These are phyloP conservation scores for Zoanthus gigantus DNA, from an alignment of 92 coral and sea anemone species.

Conservation along the genomic window DNA sequence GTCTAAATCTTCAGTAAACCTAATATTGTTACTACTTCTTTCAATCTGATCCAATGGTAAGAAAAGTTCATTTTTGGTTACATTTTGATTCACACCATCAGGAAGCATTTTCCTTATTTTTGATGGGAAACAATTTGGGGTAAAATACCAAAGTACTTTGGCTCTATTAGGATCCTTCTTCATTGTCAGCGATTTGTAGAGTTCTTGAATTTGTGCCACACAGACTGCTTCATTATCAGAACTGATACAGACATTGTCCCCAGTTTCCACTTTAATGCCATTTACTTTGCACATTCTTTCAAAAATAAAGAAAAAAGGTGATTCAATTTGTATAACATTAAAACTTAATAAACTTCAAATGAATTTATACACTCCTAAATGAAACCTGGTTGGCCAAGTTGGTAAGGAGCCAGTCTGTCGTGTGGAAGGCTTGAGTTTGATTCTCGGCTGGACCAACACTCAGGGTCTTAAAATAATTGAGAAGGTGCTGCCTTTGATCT, in stretches of 20 bases:
- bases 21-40: slow-evolving; percentile 22
- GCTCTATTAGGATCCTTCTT: slow-evolving; percentile 77
- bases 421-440: no score
- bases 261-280: slow-evolving; percentile 36
- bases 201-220: slow-evolving; percentile 69
- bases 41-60: slow-evolving; percentile 61
- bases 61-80: slow-evolving; percentile 68
- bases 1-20: slow-evolving; percentile 67
- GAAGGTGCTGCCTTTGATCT: no score
- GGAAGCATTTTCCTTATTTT: slow-evolving; percentile 24
- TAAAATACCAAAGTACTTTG: slow-evolving; percentile 77
- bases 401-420: no score
- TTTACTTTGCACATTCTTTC: slow-evolving; percentile 68
- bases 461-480: no score
- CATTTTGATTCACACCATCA: slow-evolving; percentile 22
- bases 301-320: background rate
- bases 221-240: slow-evolving; percentile 41
- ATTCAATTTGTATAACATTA: background rate
- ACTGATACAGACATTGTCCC: slow-evolving; percentile 83
- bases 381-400: no score
- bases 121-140: slow-evolving; percentile 58
- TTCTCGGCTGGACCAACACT: no score
- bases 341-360: background rate
- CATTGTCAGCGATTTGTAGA: slow-evolving; percentile 65
- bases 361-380: no score